Conservation (phyloP, 2,888 invertebrate genomes). For the Plagiodera versicolora region DNA sequence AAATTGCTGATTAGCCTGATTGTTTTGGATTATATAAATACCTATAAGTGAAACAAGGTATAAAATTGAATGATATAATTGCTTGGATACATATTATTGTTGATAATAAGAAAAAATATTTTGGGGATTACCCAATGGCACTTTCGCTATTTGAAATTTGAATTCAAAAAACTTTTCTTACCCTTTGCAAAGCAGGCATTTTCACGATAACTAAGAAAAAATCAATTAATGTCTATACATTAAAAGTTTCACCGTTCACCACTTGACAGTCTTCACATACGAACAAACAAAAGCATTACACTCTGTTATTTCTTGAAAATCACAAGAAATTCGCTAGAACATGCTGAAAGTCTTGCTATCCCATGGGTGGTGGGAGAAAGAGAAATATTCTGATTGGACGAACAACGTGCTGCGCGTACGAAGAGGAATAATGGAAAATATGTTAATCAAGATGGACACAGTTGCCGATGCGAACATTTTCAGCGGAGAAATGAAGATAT, state of each 20-base stretch:
- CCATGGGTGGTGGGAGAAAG: background rate
- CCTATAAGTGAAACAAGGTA: too few species aligned
- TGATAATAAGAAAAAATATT: too few species aligned
- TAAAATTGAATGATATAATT: too few species aligned
- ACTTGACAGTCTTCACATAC: conserved; percentile 15
- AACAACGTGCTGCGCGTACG: background rate
- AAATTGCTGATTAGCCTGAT: too few species aligned
- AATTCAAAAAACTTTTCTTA: conserved; percentile 14
- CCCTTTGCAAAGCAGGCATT: conserved; percentile 35
- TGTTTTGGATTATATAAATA: too few species aligned
- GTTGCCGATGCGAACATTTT: background rate
- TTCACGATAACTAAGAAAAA: background rate
- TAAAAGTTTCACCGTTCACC: background rate
- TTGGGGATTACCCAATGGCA: too few species aligned
- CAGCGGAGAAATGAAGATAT: background rate
- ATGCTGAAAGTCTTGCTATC: background rate
- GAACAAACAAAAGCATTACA: conserved; percentile 16
- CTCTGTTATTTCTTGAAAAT: conserved; percentile 15
- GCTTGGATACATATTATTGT: too few species aligned
- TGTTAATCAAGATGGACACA: background rate
- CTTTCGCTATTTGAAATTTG: too few species aligned
- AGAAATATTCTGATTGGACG: background rate
- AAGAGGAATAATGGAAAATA: background rate
- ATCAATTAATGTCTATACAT: conserved; percentile 16
- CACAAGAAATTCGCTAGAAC: conserved; percentile 10